Conservation (phyloP, 1,140 invertebrate species). For the Meloidogyne exigua region DNA sequence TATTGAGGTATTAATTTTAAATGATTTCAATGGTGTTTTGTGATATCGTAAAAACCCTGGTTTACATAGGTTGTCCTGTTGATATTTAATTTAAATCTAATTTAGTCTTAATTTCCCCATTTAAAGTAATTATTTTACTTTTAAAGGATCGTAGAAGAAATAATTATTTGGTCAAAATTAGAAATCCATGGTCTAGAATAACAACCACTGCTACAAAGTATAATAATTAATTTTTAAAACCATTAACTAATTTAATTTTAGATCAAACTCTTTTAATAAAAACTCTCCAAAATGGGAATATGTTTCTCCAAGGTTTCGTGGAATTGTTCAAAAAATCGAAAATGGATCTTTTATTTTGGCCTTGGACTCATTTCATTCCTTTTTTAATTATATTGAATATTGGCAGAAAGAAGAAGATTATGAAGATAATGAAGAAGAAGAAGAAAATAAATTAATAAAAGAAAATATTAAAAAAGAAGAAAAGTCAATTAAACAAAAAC, state of each 20-base stretch:
- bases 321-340: not conserved
- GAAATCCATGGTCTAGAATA: not conserved
- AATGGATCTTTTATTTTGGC: not conserved
- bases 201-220: not conserved
- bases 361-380: not conserved
- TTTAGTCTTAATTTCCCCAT: too few relatives aligned
- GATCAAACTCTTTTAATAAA: not conserved
- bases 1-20: not conserved
- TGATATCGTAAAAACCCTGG: too few relatives aligned
- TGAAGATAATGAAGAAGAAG: not conserved
- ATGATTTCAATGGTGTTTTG: too few relatives aligned
- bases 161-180: not conserved
- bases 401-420: not conserved
- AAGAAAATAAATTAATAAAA: not conserved
- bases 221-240: too few relatives aligned
- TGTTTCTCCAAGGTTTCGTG: not conserved
- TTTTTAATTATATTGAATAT: not conserved
- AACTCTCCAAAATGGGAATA: constrained; percentile 1
- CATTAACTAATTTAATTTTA: too few relatives aligned
- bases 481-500: not conserved
- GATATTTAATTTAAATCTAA: too few relatives aligned
- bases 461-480: not conserved
- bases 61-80: too few relatives aligned
- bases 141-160: not conserved
- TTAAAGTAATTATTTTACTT: not conserved